A percentile compares a stretch with the other conserved stretches of the same genome.
phyloP scores from a whole-genome alignment of 2,113 vertebrate genomes.

The Pionites leucogaster region DNA sequence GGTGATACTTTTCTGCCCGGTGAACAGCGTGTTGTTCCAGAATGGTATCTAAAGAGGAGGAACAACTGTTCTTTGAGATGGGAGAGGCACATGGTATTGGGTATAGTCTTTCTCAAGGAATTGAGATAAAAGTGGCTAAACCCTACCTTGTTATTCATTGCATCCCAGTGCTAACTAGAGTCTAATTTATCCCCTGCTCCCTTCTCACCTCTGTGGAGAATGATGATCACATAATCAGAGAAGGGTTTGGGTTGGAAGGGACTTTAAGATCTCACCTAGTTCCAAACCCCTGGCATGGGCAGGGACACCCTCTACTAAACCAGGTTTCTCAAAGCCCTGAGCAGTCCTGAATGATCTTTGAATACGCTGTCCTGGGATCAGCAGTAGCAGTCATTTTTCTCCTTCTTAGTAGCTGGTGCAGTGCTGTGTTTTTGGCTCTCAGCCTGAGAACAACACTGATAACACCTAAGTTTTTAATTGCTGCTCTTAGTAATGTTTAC shows the following conservation, averaged over 20 bases:
- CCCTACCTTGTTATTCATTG: background rate
- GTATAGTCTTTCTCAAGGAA: background rate
- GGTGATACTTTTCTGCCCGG: background rate
- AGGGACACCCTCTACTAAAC: background rate
- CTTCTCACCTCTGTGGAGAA: background rate
- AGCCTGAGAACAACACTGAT: no score
- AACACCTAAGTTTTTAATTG: no score
- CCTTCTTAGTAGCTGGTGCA: no score
- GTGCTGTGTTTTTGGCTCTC: no score
- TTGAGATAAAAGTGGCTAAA: background rate
- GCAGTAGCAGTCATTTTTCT: no score
- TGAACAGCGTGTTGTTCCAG: background rate
- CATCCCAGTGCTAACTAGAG: background rate
- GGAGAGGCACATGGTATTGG: background rate
- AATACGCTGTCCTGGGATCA: background rate
- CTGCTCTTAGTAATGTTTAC: no score
- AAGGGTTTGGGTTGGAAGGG: background rate
- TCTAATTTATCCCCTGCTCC: background rate
- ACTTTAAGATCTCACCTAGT: background rate
- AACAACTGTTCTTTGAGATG: background rate
- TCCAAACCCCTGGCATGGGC: background rate
- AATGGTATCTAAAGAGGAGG: background rate
- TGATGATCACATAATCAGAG: background rate
- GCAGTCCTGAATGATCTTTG: background rate
- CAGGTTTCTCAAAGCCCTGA: background rate